Conservation (phyloP, 2,797 vertebrate genomes). For the Hippopotamyrus pictus region DNA sequence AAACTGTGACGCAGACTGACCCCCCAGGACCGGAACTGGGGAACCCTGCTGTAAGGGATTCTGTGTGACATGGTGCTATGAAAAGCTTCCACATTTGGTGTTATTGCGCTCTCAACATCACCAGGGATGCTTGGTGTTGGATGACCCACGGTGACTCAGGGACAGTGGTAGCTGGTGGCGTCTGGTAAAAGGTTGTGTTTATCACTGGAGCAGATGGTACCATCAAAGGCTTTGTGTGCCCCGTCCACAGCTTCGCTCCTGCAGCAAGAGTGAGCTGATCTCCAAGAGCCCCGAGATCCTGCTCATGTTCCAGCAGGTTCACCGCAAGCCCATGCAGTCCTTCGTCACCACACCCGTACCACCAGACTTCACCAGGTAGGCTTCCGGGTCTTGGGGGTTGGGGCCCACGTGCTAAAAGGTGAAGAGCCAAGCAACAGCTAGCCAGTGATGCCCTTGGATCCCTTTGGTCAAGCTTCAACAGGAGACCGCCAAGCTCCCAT, state of each 20-base stretch:
- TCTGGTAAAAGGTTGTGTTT: not conserved
- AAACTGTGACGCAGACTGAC: not conserved
- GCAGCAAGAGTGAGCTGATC: constrained; percentile 96
- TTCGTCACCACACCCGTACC: constrained; percentile 97
- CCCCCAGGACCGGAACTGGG: not conserved
- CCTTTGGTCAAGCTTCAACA: not conserved
- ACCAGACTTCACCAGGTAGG: constrained; percentile 92
- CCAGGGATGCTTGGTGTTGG: not conserved
- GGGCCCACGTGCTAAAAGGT: not conserved
- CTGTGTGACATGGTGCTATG: not conserved
- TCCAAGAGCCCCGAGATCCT: constrained; percentile 95
- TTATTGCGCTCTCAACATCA: not conserved
- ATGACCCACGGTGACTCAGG: not conserved
- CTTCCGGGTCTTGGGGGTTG: not conserved
- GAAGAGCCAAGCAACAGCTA: not conserved
- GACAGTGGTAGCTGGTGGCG: not conserved
- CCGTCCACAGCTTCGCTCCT: constrained; percentile 76
- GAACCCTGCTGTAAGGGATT: not conserved
- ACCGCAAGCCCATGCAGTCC: constrained; percentile 95
- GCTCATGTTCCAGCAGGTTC: constrained; percentile 99
- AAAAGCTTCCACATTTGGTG: not conserved
- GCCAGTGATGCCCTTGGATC: not conserved
- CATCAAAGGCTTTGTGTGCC: not conserved
- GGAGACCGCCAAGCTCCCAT: not conserved
- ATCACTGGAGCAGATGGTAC: not conserved